Evolutionary conservation across 2,113 vertebrate genomes (phyloP).

Genomic region (Tragulus kanchil): DNA sequence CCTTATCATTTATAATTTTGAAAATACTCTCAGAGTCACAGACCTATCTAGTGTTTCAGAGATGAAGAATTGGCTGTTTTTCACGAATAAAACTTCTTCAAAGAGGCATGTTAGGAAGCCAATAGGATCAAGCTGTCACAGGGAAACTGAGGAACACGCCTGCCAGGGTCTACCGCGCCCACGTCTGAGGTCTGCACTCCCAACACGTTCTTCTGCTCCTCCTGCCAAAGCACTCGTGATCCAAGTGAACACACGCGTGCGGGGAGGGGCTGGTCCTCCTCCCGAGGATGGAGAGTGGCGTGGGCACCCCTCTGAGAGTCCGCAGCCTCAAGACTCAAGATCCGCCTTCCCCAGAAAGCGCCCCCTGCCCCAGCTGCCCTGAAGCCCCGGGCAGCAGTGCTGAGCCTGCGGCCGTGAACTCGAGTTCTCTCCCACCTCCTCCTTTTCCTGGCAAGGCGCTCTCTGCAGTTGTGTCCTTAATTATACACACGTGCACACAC

Average conservation of each 20-base stretch:
- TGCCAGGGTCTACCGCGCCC: neutral
- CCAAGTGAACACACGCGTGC: neutral
- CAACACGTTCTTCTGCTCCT: neutral
- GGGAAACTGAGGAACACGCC: constrained; percentile 57
- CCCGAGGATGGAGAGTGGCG: rapidly evolving
- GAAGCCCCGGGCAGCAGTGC: neutral
- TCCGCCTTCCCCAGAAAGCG: neutral
- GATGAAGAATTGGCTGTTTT: constrained; percentile 67
- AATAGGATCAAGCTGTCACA: constrained; percentile 62
- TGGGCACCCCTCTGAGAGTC: rapidly evolving
- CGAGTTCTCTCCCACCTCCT: neutral
- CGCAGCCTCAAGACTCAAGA: neutral
- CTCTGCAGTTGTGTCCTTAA: neutral
- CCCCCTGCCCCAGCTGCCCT: neutral
- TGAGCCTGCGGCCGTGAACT: too few species aligned
- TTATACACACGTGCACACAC: neutral
- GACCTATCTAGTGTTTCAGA: constrained; percentile 72
- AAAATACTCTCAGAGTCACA: constrained; percentile 70
- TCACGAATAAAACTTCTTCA: constrained; percentile 62
- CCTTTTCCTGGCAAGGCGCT: neutral
- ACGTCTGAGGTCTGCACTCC: neutral
- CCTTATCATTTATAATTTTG: constrained; percentile 84
- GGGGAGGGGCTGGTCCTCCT: neutral
- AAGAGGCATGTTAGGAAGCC: constrained; percentile 53
- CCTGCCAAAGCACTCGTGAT: neutral